Conservation (phyloP, 2,888 invertebrate species). For the Drosophila koepferae region DNA sequence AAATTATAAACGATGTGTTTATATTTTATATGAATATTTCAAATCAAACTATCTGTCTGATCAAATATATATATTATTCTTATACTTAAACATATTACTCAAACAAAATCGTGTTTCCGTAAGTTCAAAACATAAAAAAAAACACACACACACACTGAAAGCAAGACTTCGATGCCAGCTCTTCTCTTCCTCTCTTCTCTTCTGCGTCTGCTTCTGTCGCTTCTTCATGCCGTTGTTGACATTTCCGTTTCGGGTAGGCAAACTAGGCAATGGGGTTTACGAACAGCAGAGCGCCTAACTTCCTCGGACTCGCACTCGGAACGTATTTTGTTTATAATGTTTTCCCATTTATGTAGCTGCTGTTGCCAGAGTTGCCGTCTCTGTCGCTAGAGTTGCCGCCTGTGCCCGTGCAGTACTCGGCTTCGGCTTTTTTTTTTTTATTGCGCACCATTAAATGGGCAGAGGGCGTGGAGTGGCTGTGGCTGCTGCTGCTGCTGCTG, state of each 20-base stretch:
- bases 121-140: conserved; percentile 9
- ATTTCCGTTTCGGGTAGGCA: conserved; percentile 53
- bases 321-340: conserved; percentile 69
- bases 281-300: not conserved
- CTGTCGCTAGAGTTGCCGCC: conserved; percentile 17
- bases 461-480: not conserved
- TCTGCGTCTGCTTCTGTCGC: not conserved
- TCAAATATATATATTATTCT: not conserved
- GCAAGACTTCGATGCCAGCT: conserved; percentile 23
- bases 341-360: conserved; percentile 64
- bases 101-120: not conserved
- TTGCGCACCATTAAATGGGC: conserved; percentile 66
- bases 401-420: conserved; percentile 34
- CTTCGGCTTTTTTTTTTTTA: conserved; percentile 57
- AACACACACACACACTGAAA: too few relatives aligned
- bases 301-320: conserved; percentile 45
- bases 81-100: not conserved
- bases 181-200: not conserved
- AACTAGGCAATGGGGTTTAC: conserved; percentile 76
- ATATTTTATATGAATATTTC: not conserved
- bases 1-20: too few relatives aligned
- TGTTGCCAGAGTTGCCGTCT: conserved; percentile 26
- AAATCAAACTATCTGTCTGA: not conserved
- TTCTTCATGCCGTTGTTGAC: conserved; percentile 58
- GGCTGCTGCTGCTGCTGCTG: conserved; percentile 29